Base-by-base conservation (phyloP, 2,113 vertebrate genomes). In the Malaclemys terrapin region DNA sequence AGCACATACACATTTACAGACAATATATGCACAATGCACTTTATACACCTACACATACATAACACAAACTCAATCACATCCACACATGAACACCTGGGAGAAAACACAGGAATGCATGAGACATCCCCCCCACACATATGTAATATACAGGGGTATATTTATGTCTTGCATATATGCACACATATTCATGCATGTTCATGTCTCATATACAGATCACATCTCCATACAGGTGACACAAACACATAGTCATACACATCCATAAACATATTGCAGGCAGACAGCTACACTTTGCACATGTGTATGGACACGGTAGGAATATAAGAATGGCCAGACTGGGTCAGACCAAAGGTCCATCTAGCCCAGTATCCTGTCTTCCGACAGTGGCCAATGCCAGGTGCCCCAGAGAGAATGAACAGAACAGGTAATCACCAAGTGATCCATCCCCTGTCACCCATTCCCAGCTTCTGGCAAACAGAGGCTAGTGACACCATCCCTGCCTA, bases 1-100 rank as follows among this genome's bases (percentile, higher is more conserved):
- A 75, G 79, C 84, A 80, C 89, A 10, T 82, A 2, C 7, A 14
- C 65, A 1, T 0, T 0, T 2, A 0, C 6, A 1, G 62, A 87
- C 80, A 53, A 65, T 0, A 1, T 57, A 27, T 54, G 6, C 14
- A 14, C 57, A 5, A 24, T 45, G 53, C 8, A 6, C 14, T 2
- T 6, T 3, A 6, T 35, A 7, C 72, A 65, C 54, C 69, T 50
- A 62, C 3, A 12, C 93, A n/a, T 49, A 24, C 38, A 24, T 19
- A 90, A 83, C 75, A 3, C 13, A 31, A 25, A 75, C 72, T 42
- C 72, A 75, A 25, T 42, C 38, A 22, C 38, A n/a, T 69, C 31
- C 35, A n/a, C 62, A n/a, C 31, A 17, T 17, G 62, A 69, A 24
- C 38, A 42, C 20, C 4, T n/a, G n/a, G 22, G 2, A 76, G 72